Evolutionary conservation across 1,140 invertebrate species (phyloP).

Genomic region (Papilio xuthus): DNA sequence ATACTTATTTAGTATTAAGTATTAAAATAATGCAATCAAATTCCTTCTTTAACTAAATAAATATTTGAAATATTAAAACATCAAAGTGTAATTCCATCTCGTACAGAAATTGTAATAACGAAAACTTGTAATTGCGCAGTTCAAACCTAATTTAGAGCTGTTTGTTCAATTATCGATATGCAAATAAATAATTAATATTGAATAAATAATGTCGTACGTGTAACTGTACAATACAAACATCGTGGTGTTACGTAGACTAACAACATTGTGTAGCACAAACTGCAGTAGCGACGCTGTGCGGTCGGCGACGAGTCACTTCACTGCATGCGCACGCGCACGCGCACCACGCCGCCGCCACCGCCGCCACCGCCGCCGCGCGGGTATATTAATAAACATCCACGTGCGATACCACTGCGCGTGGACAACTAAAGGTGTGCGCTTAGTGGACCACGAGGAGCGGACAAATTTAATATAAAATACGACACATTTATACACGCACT

Average conservation of each 20-base stretch:
- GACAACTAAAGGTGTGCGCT: constrained; percentile 35
- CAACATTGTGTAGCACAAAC: constrained; percentile 41
- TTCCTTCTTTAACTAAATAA: not conserved
- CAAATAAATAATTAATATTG: constrained; percentile 25
- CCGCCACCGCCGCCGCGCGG: constrained; percentile 50
- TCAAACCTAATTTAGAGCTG: not conserved
- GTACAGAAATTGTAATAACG: constrained; percentile 3
- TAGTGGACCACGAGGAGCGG: constrained; percentile 13
- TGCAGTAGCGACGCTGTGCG: constrained; percentile 45
- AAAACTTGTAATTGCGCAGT: constrained; percentile 4
- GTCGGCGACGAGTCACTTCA: constrained; percentile 62
- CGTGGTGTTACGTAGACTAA: constrained; percentile 32
- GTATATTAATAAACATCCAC: constrained; percentile 74
- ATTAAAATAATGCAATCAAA: not conserved
- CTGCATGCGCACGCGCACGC: constrained; percentile 62
- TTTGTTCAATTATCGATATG: constrained; percentile 2
- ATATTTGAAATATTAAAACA: not conserved
- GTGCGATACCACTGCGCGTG: constrained; percentile 61
- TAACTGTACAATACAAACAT: constrained; percentile 21
- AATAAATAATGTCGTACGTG: not conserved
- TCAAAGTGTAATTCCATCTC: not conserved
- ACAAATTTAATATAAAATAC: not conserved
- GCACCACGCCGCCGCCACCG: no score
- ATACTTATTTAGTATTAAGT: no score
- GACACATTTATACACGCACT: not conserved